phyloP scores from a whole-genome alignment of 2,888 invertebrate species.

The Parthenolecanium corni region DNA sequence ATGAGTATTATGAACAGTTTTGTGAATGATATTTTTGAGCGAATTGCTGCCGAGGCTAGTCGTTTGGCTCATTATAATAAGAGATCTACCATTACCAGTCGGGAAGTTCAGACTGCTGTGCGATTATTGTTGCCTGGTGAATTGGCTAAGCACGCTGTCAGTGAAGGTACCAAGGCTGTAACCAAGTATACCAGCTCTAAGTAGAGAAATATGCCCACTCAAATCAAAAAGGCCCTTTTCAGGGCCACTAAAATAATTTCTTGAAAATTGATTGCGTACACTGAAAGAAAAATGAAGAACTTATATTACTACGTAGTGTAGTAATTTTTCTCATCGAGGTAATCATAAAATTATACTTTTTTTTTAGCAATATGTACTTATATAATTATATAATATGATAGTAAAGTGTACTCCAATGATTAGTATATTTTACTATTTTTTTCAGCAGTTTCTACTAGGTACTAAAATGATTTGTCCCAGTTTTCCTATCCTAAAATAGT shows the following conservation, averaged over 20 bases:
- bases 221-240: slow-evolving; percentile 19
- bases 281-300: too few relatives aligned
- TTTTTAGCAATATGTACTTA: too few relatives aligned
- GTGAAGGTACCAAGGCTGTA: slow-evolving; percentile 55
- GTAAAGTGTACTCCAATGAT: too few relatives aligned
- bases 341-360: too few relatives aligned
- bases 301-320: too few relatives aligned
- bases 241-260: slow-evolving; percentile 16
- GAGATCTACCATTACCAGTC: slow-evolving; percentile 52
- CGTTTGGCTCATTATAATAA: slow-evolving; percentile 50
- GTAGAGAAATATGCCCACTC: slow-evolving; percentile 32
- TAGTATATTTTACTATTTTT: too few relatives aligned
- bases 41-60: slow-evolving; percentile 54
- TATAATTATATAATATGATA: too few relatives aligned
- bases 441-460: too few relatives aligned
- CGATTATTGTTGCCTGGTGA: slow-evolving; percentile 58
- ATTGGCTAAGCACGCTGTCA: slow-evolving; percentile 57
- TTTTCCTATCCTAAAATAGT: too few relatives aligned
- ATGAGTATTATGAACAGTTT: slow-evolving; percentile 66
- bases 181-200: slow-evolving; percentile 46
- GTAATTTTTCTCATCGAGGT: too few relatives aligned
- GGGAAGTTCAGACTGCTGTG: slow-evolving; percentile 60
- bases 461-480: too few relatives aligned
- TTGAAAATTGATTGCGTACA: too few relatives aligned
- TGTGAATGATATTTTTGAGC: slow-evolving; percentile 61